Percentiles rank a stretch among this genome's conserved stretches.
phyloP scores from a whole-genome alignment of 1,140 invertebrate genomes.

The Popillia japonica region DNA sequence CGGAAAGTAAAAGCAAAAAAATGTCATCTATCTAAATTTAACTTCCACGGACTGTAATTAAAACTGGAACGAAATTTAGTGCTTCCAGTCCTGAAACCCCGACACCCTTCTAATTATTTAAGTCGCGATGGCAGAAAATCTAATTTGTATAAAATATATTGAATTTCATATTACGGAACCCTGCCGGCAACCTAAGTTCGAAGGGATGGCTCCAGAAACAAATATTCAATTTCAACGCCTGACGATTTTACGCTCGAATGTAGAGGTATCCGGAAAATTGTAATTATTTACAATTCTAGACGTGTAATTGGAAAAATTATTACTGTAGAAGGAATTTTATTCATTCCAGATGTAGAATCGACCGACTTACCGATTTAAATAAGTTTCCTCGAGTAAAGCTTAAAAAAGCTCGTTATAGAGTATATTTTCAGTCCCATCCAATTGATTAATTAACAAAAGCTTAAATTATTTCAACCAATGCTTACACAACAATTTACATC shows the following conservation, averaged over 20 bases:
- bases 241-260: too few relatives aligned
- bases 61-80: slow-evolving; percentile 25
- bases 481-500: slow-evolving; percentile 20
- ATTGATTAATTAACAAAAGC: too few relatives aligned
- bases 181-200: not conserved
- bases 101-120: slow-evolving; percentile 22
- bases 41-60: slow-evolving; percentile 23
- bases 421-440: too few relatives aligned
- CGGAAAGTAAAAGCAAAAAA: slow-evolving; percentile 13
- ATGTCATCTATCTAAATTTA: slow-evolving; percentile 22
- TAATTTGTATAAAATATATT: slow-evolving; percentile 33
- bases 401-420: too few relatives aligned
- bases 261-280: too few relatives aligned
- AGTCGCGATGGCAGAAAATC: slow-evolving; percentile 25
- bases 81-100: not conserved
- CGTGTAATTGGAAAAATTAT: too few relatives aligned
- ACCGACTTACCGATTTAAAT: too few relatives aligned
- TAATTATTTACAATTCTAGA: too few relatives aligned
- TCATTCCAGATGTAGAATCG: too few relatives aligned
- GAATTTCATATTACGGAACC: slow-evolving; percentile 13
- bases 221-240: slow-evolving; percentile 24
- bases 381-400: too few relatives aligned
- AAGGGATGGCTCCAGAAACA: not conserved
- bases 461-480: not conserved
- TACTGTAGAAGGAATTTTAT: too few relatives aligned